A percentile compares a stretch with the other conserved stretches of the same genome.
phyloP scores from a whole-genome alignment of 2,888 invertebrate genomes.

The Thereva nobilitata region DNA sequence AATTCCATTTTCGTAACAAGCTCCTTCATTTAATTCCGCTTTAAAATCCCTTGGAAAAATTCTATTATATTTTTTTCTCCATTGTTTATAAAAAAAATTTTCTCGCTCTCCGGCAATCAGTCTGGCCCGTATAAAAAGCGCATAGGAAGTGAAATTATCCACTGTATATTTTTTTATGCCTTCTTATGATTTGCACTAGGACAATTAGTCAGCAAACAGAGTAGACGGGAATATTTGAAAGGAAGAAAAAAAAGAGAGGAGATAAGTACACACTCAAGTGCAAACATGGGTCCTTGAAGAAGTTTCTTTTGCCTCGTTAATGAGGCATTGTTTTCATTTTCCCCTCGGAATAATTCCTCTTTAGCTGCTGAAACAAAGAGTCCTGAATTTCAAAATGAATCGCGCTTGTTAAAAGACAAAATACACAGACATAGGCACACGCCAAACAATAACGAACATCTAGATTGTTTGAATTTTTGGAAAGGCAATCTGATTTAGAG shows the following conservation, averaged over 20 bases:
- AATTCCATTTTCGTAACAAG: too few species aligned
- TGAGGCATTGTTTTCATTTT: constrained; percentile 35
- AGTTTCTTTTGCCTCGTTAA: constrained; percentile 34
- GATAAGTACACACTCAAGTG: constrained; percentile 33
- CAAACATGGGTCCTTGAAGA: constrained; percentile 33
- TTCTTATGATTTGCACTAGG: constrained; percentile 21
- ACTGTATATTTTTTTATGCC: not conserved
- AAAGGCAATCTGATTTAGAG: too few species aligned
- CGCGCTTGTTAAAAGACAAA: constrained; percentile 32
- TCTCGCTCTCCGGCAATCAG: not conserved
- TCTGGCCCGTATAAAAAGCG: not conserved
- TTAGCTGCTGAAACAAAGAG: constrained; percentile 30
- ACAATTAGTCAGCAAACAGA: constrained; percentile 32
- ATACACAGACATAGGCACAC: constrained; percentile 15
- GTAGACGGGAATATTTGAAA: constrained; percentile 19
- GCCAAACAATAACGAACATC: too few species aligned
- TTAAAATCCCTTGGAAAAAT: too few species aligned
- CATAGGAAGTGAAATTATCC: constrained; percentile 14
- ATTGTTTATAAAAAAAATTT: too few species aligned
- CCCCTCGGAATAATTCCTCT: constrained; percentile 34
- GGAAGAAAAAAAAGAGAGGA: constrained; percentile 13
- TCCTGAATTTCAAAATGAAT: constrained; percentile 34
- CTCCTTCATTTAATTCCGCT: too few species aligned
- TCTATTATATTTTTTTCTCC: too few species aligned
- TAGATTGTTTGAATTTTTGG: too few species aligned